Percentiles rank a stretch among this genome's conserved stretches.
Evolutionary conservation across 2,797 vertebrate genomes (phyloP).

Genomic region (Hydrolagus colliei): DNA sequence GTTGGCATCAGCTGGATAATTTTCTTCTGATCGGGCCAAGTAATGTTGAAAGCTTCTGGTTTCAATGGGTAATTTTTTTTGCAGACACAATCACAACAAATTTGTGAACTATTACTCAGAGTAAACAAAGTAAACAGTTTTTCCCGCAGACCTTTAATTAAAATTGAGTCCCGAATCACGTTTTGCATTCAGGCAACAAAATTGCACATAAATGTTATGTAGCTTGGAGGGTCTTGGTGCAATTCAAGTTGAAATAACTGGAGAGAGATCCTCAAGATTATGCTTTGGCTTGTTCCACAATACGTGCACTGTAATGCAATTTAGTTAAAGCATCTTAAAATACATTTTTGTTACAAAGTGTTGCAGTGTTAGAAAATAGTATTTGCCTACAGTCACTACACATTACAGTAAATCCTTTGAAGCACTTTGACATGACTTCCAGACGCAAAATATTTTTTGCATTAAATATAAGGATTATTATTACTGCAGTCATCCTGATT

Average conservation of each 20-base stretch:
- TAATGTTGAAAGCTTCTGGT: background rate
- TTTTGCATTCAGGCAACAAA: background rate
- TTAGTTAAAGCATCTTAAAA: too few relatives aligned
- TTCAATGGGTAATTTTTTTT: background rate
- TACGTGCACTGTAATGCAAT: background rate
- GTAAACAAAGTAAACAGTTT: background rate
- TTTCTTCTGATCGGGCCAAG: background rate
- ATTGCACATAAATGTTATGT: background rate
- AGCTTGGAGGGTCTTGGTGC: background rate
- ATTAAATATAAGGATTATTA: too few relatives aligned
- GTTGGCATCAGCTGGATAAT: background rate
- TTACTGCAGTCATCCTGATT: too few relatives aligned
- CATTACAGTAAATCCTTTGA: too few relatives aligned
- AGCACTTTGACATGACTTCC: too few relatives aligned
- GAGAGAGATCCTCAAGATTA: background rate
- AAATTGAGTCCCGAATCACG: background rate
- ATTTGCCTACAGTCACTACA: too few relatives aligned
- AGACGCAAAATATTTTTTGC: too few relatives aligned
- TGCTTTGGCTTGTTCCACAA: background rate
- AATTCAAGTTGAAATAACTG: conserved; percentile 9
- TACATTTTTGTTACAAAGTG: background rate
- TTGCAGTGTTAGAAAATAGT: background rate
- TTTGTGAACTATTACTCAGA: background rate
- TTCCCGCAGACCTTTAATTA: background rate
- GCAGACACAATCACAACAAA: background rate